Evolutionary conservation across 2,113 vertebrate genomes (phyloP).

Genomic region (Brienomyrus longianalis): DNA sequence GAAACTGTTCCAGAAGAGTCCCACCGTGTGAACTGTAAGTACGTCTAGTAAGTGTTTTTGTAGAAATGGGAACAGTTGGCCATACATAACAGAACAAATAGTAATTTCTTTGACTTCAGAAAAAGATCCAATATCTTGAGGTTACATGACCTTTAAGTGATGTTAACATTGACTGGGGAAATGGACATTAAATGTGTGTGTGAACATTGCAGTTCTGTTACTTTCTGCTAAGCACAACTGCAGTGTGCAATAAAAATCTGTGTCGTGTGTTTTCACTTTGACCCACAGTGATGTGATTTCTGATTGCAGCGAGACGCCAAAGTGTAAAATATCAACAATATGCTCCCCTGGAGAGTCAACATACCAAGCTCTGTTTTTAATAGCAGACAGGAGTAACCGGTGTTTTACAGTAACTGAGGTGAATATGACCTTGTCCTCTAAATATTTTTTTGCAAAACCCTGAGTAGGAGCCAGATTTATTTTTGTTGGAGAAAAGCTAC

Average conservation of each 20-base stretch:
- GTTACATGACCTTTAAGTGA: background rate
- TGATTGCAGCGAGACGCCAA: constrained; percentile 84
- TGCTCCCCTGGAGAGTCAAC: constrained; percentile 88
- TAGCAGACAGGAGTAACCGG: constrained; percentile 87
- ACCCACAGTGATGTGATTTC: constrained; percentile 37
- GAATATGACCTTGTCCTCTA: constrained; percentile 38
- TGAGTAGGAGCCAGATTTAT: background rate
- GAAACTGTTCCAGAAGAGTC: background rate
- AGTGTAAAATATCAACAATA: constrained; percentile 97
- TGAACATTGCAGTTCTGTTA: background rate
- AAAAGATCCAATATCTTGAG: background rate
- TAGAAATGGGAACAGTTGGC: background rate
- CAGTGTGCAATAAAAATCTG: background rate
- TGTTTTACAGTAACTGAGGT: constrained; percentile 99
- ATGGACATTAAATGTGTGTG: background rate
- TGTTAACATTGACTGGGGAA: background rate
- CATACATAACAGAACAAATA: background rate
- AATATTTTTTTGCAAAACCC: background rate
- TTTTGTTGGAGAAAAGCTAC: background rate
- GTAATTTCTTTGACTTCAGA: background rate
- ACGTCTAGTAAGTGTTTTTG: background rate
- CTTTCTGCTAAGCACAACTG: background rate
- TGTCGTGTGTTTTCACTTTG: background rate
- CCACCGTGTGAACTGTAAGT: background rate
- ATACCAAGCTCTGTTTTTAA: constrained; percentile 95